phyloP scores from a whole-genome alignment of 2,888 invertebrate genomes.

The Cyaniris semiargus region DNA sequence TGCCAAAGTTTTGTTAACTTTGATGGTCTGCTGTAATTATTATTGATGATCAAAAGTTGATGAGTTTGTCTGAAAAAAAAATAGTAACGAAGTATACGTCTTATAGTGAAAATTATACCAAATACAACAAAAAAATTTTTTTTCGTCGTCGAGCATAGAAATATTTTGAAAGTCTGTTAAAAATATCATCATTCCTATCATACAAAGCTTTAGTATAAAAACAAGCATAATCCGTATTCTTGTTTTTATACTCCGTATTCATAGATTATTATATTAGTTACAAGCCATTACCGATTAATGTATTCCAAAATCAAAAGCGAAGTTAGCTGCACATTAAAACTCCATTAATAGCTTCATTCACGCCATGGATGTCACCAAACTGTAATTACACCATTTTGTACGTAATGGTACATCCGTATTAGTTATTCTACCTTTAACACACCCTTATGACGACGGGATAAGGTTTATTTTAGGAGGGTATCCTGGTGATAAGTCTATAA shows the following conservation, averaged over 20 bases:
- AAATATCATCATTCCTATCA: too few relatives aligned
- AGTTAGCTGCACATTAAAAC: conserved; percentile 18
- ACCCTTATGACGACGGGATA: neutral
- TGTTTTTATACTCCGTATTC: too few relatives aligned
- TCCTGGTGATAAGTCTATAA: neutral
- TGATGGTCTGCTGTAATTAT: neutral
- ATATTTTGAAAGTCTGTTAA: too few relatives aligned
- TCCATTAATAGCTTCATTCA: conserved; percentile 26
- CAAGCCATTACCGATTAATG: conserved; percentile 24
- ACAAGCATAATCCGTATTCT: too few relatives aligned
- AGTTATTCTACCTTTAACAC: neutral
- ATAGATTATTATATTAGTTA: conserved; percentile 31
- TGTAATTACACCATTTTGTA: conserved; percentile 72
- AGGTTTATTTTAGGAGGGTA: neutral
- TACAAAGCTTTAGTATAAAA: too few relatives aligned
- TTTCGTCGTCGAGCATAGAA: too few relatives aligned
- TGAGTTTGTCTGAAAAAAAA: neutral
- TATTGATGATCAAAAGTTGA: neutral
- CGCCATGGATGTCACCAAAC: conserved; percentile 41
- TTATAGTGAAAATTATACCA: too few relatives aligned
- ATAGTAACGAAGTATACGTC: neutral
- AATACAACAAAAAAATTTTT: too few relatives aligned
- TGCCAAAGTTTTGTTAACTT: neutral
- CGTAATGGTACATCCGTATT: conserved; percentile 55
- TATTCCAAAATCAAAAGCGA: conserved; percentile 7